Base-by-base conservation (phyloP, 2,888 invertebrate genomes). In the Chromoteleia sp. region DNA sequence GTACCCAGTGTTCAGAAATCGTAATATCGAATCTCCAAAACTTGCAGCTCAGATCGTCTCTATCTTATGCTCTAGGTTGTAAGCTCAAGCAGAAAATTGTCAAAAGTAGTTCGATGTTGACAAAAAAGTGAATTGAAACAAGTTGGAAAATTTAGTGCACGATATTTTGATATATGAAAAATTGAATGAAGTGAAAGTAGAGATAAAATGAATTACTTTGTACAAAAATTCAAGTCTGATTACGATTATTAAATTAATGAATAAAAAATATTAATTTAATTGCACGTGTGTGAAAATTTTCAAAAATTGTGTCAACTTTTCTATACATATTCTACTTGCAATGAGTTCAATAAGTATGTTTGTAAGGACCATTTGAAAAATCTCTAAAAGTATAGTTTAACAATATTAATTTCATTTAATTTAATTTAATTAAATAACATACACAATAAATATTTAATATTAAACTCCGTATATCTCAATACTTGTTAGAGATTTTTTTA, bases 61-160 rank as follows among this genome's bases (percentile, higher is more conserved):
- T 56, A 52, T 61, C 56, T 52, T 56, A 58, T 58, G 71, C 63
- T 71, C 71, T 78, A 78, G 63, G 7, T 61, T 61, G 21, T 77
- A 70, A 63, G 77, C 61, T 70, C 70, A 63, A 77, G 77, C 65
- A 67, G 10, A 67, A 58, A 25, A 36, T 59, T n/a, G 21, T 48
- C 12, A 52, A 61, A 61, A 71, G 19, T 54, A 17, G 17, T 17
- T 43, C 17, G 30, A 45, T n/a, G 48, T 48, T 36, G 10, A 12
- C 45, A 19, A 12, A 43, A 56, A n/a, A 25, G n/a, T 21, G 33
- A 17, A 15, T 58, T 14, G 15, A 43, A 68, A 25, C 10, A 12
- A 48, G n/a, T 39, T 7, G n/a, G 10, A 65, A 12, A 33, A 10
- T 41, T 41, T 8, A 21, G 58, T 43, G 29, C 52, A 45, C 43